phyloP scores from a whole-genome alignment of 1,140 invertebrate species.

The Mercenaria mercenaria region DNA sequence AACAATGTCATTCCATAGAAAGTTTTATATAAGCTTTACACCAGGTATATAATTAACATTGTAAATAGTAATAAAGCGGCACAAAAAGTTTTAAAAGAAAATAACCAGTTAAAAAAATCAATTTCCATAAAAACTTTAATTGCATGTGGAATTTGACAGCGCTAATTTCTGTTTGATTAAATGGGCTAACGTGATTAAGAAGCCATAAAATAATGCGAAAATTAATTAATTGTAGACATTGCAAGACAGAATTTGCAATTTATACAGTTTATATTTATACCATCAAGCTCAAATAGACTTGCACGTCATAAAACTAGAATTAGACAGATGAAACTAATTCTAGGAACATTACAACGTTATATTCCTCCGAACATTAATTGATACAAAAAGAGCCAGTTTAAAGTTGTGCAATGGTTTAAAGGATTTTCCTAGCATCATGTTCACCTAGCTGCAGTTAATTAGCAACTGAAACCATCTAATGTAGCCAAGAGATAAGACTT shows the following conservation, averaged over 20 bases:
- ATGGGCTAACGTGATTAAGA: not conserved
- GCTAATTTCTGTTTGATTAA: not conserved
- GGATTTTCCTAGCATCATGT: not conserved
- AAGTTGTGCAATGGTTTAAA: not conserved
- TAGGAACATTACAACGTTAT: not conserved
- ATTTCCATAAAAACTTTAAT: no score
- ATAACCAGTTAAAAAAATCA: no score
- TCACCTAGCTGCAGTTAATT: not conserved
- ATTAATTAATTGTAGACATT: conserved; percentile 2
- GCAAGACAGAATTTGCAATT: not conserved
- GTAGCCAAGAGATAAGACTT: not conserved
- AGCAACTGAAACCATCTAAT: not conserved
- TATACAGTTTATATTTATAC: not conserved
- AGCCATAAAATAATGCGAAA: not conserved
- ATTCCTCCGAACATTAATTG: not conserved
- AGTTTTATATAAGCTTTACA: no score
- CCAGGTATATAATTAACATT: no score
- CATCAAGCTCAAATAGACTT: not conserved
- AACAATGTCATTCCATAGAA: no score
- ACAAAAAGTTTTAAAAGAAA: no score
- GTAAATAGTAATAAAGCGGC: no score
- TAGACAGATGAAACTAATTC: not conserved
- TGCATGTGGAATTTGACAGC: not conserved
- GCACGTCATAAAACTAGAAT: not conserved
- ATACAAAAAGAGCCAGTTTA: not conserved